These are phyloP conservation scores for Poecilia picta DNA, from an alignment of 2,797 vertebrate species.

Conservation along the genomic window DNA sequence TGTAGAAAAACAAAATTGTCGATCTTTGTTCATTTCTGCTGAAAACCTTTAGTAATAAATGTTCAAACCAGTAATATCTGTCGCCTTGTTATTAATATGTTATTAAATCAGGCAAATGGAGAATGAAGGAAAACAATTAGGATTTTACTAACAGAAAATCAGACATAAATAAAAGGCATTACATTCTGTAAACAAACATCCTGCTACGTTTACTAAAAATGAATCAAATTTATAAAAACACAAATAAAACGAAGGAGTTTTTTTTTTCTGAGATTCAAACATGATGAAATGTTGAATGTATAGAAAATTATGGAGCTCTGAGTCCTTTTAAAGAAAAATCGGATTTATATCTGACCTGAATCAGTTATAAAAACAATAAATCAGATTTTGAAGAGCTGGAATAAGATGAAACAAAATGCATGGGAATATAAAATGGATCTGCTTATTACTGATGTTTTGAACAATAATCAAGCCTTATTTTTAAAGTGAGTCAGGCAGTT, in stretches of 20 bases:
- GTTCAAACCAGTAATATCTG: slow-evolving; percentile 13
- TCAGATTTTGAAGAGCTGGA: neutral
- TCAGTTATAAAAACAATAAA: neutral
- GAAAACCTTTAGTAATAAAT: slow-evolving; percentile 19
- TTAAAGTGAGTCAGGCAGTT: neutral
- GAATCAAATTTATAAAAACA: slow-evolving; percentile 5
- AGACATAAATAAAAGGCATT: slow-evolving; percentile 64
- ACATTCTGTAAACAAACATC: slow-evolving; percentile 47
- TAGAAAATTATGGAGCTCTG: neutral
- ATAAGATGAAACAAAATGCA: neutral
- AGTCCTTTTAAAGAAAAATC: neutral
- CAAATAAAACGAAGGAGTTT: neutral
- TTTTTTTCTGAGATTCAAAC: neutral
- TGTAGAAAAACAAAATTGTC: neutral
- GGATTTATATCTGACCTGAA: neutral
- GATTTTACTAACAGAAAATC: slow-evolving; percentile 56
- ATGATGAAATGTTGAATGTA: neutral
- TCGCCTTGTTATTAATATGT: neutral
- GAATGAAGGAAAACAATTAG: slow-evolving; percentile 15
- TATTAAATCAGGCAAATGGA: neutral
- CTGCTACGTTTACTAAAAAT: slow-evolving; percentile 1
- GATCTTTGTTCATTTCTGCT: slow-evolving; percentile 14
- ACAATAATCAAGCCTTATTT: neutral
- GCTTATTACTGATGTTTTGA: neutral
- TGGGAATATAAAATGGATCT: neutral